Percentiles rank a stretch among this genome's conserved stretches.
These are phyloP conservation scores for Emydoidea blandingii DNA, from an alignment of 2,797 vertebrate species.

Conservation along the genomic window DNA sequence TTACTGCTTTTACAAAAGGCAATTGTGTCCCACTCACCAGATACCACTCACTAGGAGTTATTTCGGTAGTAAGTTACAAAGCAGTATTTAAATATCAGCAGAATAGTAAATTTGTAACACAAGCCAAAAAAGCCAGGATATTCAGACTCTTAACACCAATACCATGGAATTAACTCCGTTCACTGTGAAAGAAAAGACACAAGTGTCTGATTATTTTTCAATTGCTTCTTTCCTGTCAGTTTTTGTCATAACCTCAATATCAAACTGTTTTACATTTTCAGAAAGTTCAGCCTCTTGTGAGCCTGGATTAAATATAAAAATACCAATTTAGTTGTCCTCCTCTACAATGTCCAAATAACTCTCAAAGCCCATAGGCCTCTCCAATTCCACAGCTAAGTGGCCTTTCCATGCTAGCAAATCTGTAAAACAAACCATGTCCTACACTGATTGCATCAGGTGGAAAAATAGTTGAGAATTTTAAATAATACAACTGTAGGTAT, in stretches of 20 bases:
- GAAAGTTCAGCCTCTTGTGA: background rate
- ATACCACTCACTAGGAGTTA: slow-evolving; percentile 29
- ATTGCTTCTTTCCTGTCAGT: background rate
- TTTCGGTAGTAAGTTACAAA: slow-evolving; percentile 19
- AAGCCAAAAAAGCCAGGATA: background rate
- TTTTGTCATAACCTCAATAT: background rate
- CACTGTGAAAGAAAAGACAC: background rate
- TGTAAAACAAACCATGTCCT: background rate
- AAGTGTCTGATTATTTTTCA: background rate
- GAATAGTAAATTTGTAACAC: background rate
- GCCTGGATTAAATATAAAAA: background rate
- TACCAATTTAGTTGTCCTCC: background rate
- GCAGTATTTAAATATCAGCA: slow-evolving; percentile 7
- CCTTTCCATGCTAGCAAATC: background rate
- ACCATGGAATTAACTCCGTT: background rate
- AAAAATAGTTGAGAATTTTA: background rate
- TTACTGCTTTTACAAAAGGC: slow-evolving; percentile 23
- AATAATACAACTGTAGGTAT: background rate
- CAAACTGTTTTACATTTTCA: background rate
- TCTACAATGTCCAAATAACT: background rate
- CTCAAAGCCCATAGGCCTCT: background rate
- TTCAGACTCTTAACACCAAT: background rate
- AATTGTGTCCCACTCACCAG: slow-evolving; percentile 7
- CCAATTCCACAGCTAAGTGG: background rate
- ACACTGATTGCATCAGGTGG: background rate